phyloP scores from a whole-genome alignment of 2,113 vertebrate genomes.

The Gavialis gangeticus region DNA sequence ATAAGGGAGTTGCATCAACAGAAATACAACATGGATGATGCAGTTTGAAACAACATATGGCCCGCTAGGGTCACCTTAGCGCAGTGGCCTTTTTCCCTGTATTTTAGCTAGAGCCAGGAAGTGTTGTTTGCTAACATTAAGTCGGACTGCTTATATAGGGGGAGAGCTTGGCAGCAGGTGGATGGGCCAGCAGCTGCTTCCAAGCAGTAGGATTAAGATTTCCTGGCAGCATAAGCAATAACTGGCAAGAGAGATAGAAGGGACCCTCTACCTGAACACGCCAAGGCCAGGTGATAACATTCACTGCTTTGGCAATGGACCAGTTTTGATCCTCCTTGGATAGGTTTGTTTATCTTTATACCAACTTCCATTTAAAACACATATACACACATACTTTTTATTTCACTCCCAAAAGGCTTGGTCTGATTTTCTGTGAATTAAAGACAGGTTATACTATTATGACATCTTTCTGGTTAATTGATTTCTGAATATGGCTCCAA shows the following conservation, averaged over 20 bases:
- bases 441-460: background rate
- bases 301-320: conserved; percentile 28
- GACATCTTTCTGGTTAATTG: background rate
- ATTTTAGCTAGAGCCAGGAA: background rate
- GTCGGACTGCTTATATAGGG: background rate
- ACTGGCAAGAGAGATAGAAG: conserved; percentile 71
- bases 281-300: conserved; percentile 49
- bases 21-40: conserved; percentile 1
- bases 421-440: background rate
- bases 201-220: conserved; percentile 69
- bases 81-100: conserved; percentile 33
- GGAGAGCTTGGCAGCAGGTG: conserved; percentile 52
- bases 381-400: background rate
- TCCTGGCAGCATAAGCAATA: conserved; percentile 69
- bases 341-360: background rate
- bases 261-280: conserved; percentile 52
- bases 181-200: conserved; percentile 37
- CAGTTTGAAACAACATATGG: conserved; percentile 24
- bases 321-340: background rate
- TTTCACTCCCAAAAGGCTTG: background rate
- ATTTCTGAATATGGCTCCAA: background rate
- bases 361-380: background rate
- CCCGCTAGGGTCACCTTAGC: conserved; percentile 8
- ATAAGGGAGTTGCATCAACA: conserved; percentile 28
- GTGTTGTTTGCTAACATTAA: background rate